These are phyloP conservation scores for Galagoides demidoff DNA, from an alignment of 2,797 vertebrate species.

Conservation along the genomic window DNA sequence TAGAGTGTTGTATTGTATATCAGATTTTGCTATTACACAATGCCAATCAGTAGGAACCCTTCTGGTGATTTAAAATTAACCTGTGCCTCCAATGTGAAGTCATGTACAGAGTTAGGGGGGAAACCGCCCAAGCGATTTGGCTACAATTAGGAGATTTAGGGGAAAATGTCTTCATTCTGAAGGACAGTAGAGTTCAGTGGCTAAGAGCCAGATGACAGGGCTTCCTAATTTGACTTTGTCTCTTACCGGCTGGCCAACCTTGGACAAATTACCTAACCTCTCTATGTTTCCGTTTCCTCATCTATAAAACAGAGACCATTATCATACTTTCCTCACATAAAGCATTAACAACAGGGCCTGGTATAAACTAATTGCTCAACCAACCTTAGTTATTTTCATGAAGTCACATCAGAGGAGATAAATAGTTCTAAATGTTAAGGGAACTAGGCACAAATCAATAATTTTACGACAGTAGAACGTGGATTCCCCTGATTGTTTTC, in stretches of 20 bases:
- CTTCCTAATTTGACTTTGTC: neutral
- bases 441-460: neutral
- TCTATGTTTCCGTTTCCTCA: neutral
- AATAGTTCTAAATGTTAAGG: neutral
- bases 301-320: neutral
- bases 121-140: neutral
- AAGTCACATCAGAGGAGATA: neutral
- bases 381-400: neutral
- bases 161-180: neutral
- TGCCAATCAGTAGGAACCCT: neutral
- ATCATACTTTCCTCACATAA: neutral
- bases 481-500: neutral
- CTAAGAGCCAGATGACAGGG: neutral
- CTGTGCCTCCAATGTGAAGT: neutral
- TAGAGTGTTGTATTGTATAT: neutral
- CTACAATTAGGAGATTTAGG: neutral
- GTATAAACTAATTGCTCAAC: neutral
- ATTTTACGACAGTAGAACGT: neutral
- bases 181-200: neutral
- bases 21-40: neutral
- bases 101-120: neutral
- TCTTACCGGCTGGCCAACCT: neutral
- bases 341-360: neutral
- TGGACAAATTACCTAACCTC: neutral
- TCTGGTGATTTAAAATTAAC: neutral